Evolutionary conservation across 2,113 vertebrate genomes (phyloP).

Genomic region (Okapia johnstoni): DNA sequence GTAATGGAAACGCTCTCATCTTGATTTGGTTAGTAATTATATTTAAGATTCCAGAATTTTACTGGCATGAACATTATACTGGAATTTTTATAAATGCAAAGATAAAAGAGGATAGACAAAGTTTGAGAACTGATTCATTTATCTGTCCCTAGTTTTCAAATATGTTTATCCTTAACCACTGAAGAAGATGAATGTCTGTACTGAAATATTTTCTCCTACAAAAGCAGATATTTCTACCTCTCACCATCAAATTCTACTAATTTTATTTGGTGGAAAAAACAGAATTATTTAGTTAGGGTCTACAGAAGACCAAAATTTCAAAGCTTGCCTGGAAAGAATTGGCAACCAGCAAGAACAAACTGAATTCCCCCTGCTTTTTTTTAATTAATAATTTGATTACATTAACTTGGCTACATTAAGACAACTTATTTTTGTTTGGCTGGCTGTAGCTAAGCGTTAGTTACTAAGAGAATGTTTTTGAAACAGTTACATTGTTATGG

Average conservation of each 20-base stretch:
- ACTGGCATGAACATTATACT: neutral
- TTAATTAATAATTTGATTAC: neutral
- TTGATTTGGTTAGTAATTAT: neutral
- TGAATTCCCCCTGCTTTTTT: neutral
- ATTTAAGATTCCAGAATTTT: neutral
- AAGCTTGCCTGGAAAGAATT: neutral
- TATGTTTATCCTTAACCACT: neutral
- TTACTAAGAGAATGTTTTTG: neutral
- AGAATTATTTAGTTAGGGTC: neutral
- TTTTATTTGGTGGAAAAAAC: neutral
- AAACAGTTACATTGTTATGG: neutral
- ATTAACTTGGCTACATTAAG: neutral
- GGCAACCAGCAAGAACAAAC: neutral
- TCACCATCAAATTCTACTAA: neutral
- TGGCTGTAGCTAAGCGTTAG: neutral
- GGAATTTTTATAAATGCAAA: neutral
- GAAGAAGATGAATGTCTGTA: neutral
- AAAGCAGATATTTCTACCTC: neutral
- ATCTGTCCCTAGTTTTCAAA: neutral
- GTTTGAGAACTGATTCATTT: neutral
- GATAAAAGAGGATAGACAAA: neutral
- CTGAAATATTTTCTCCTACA: neutral
- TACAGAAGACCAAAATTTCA: neutral
- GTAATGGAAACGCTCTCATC: neutral
- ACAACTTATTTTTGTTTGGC: neutral